A percentile compares a stretch with the other conserved stretches of the same genome.
phyloP scores from a whole-genome alignment of 2,797 vertebrate genomes.

The Tinamus major region DNA sequence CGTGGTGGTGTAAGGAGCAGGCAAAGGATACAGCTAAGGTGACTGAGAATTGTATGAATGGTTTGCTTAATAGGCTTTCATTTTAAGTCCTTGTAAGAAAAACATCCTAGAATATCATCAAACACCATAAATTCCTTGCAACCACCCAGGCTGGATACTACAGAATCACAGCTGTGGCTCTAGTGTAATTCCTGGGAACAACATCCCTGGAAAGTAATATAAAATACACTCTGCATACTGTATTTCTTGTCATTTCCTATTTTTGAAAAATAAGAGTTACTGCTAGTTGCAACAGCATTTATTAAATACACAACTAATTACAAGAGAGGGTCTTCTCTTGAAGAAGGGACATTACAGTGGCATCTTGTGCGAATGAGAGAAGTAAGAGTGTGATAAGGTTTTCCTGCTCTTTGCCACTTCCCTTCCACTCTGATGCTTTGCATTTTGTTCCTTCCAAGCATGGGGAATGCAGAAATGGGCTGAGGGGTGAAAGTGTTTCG shows the following conservation, averaged over 20 bases:
- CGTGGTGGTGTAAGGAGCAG: not conserved
- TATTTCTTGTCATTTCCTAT: not conserved
- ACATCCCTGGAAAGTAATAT: not conserved
- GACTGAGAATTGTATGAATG: not conserved
- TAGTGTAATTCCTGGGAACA: not conserved
- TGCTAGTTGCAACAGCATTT: not conserved
- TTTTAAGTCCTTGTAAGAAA: not conserved
- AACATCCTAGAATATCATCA: not conserved
- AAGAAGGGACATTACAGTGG: not conserved
- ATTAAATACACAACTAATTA: not conserved
- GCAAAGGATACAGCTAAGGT: not conserved
- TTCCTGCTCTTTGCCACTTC: not conserved
- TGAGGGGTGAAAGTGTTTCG: not conserved
- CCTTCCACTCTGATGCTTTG: not conserved
- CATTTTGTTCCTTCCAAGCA: not conserved
- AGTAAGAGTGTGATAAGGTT: not conserved
- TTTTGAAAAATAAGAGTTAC: not conserved
- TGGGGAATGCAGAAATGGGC: rapidly evolving
- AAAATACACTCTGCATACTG: not conserved
- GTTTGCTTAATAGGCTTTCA: not conserved
- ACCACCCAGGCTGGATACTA: not conserved
- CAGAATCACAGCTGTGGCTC: not conserved
- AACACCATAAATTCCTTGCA: not conserved
- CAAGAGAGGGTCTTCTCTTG: not conserved
- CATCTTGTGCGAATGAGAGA: not conserved